Base-by-base conservation (phyloP, 2,888 invertebrate species). In the Chrysolina haemoptera region DNA sequence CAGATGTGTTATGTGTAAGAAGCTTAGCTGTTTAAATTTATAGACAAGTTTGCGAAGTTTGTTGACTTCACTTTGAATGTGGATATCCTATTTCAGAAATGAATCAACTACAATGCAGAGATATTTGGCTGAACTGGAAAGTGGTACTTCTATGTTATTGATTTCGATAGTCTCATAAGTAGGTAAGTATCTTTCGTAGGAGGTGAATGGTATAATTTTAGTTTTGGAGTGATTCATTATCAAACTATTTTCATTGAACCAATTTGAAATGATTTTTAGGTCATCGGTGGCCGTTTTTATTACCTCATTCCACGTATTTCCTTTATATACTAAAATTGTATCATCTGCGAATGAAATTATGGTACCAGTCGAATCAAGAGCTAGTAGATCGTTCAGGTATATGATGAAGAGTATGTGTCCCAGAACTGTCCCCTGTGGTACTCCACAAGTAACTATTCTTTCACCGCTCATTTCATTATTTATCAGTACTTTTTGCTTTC, bases 211-310 rank as follows among this genome's bases (percentile, higher is more conserved):
- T 46, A n/a, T 1, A 46, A 46, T 46, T 46, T 0, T 46, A 8
- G 46, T 46, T n/a, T 46, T 46, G n/a, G 46, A 46, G n/a, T 46
- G n/a, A 46, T 46, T 1, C 5, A 6, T 46, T 46, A 3, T 8
- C 46, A 46, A 46, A 46, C n/a, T 46, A n/a, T 46, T 46, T 46
- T 46, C 46, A 46, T 14, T n/a, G n/a, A 46, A 48, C 46, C 46
- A 48, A n/a, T n/a, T 48, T 14, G 46, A 48, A 16, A 48, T 48
- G n/a, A n/a, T 14, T 3, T 48, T 48, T 8, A 48, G 22, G 62
- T 40, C 35, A n/a, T 62, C n/a, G 10, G 20, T 40, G 10, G 22
- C 27, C 22, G n/a, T 20, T n/a, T 62, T 10, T 27, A 14, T 40
- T 22, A 62, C 27, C 22, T 22, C 62, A 12, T 40, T 16, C 8